Conservation (phyloP, 2,888 invertebrate genomes). For the Trachelus iudaicus region DNA sequence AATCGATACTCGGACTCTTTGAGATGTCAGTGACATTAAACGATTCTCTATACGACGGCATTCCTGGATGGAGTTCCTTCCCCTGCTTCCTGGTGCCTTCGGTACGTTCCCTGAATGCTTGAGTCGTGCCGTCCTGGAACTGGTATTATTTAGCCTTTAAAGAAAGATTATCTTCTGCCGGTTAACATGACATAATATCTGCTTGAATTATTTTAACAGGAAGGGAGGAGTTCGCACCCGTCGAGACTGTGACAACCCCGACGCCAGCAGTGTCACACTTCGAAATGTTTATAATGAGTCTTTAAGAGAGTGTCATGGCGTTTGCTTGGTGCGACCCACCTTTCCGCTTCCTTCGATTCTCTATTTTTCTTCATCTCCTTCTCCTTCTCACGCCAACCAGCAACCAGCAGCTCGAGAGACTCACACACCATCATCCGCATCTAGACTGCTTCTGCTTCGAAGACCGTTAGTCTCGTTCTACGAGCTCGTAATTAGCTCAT, state of each 20-base stretch:
- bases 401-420: neutral
- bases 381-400: neutral
- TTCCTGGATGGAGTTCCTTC: neutral
- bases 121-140: neutral
- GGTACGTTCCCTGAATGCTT: neutral
- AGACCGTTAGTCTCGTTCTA: conserved; percentile 16
- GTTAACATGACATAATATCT: neutral
- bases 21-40: neutral
- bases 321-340: conserved; percentile 4
- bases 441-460: neutral
- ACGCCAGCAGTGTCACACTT: neutral
- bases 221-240: neutral
- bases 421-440: neutral
- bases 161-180: neutral
- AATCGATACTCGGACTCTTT: neutral
- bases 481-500: conserved; percentile 51
- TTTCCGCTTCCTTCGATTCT: neutral
- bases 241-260: neutral
- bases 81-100: neutral
- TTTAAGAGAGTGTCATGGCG: conserved; percentile 6
- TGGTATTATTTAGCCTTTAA: neutral
- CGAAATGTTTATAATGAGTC: neutral
- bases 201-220: neutral
- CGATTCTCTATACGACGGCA: neutral
- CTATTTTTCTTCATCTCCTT: conserved; percentile 11